Evolutionary conservation across 1,140 invertebrate species (phyloP), one percentile per base, ranked within the genome.

Genomic region (Lithobius niger): DNA sequence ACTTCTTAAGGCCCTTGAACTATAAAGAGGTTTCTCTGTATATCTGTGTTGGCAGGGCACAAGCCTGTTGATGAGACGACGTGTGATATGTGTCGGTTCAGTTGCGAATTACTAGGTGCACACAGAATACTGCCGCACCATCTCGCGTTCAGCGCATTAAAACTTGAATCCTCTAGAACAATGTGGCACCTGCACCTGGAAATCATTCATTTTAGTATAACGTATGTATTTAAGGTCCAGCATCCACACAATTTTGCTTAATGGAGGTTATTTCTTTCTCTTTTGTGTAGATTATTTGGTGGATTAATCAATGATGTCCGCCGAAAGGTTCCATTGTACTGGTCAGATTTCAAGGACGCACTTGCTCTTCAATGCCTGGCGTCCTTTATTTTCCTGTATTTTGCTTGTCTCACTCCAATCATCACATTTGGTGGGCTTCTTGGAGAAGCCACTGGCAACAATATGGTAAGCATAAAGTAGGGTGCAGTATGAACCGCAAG

Each of bases 381-480:
- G 6, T 92, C 95, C 0, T 94, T 95, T 77, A 88, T 96, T 62
- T 98, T 99, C 74, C 77, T 98, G n/a, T 99, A 98, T 69, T 97
- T 99, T 68, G 96, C 95, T 40, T 95, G 94, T 70, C 76, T 99
- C 16, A 96, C 96, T 0, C 96, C 96, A 1, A 98, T 96, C 58
- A 94, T 97, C 56, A 97, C 93, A 1, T 97, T 97, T 68, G 92
- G 92, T 49, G 96, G 95, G 15, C 76, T 99, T 2, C 73, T 99
- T 18, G 83, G 91, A 47, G 83, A 96, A 72, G 95, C 92, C 2
- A 99, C 96, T 0, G 86, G 87, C 26, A 88, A 91, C 66, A 83
- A 94, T 66, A 97, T 99, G 86, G 76, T 78, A 64, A 62, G 64
- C 57, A 53, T 47, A 16, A 21, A n/a, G n/a, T n/a, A n/a, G n/a